phyloP scores from a whole-genome alignment of 2,888 invertebrate species.

The Sarcophaga variegata region DNA sequence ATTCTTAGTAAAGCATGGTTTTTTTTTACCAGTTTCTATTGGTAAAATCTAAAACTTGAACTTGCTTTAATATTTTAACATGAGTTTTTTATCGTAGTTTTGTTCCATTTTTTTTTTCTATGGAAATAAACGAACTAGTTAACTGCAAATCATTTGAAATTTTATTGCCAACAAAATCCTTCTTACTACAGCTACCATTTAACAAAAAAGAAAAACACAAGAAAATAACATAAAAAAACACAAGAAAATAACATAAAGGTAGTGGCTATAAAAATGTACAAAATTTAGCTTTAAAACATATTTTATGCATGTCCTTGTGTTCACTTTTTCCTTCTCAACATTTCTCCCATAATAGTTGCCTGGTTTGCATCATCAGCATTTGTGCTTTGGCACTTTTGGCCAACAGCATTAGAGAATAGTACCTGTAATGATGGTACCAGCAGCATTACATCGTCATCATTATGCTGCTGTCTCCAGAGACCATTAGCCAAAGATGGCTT shows the following conservation, averaged over 20 bases:
- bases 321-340: not conserved
- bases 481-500: conserved; percentile 67
- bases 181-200: not conserved
- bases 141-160: conserved; percentile 48
- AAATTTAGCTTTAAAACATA: conserved; percentile 47
- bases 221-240: not conserved
- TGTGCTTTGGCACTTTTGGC: conserved; percentile 10
- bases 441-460: conserved; percentile 39
- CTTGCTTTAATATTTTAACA: conserved; percentile 39
- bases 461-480: conserved; percentile 54
- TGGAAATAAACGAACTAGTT: conserved; percentile 11
- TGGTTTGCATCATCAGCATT: conserved; percentile 36
- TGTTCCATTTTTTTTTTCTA: not conserved
- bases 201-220: too few relatives aligned
- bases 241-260: conserved; percentile 15
- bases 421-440: not conserved
- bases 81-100: not conserved
- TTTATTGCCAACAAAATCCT: conserved; percentile 46
- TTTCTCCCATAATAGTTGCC: conserved; percentile 4
- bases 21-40: not conserved
- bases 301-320: conserved; percentile 48
- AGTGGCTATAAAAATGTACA: conserved; percentile 40
- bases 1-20: not conserved
- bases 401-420: not conserved
- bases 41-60: conserved; percentile 41